These are phyloP conservation scores for Harpagifer antarcticus DNA, from an alignment of 2,797 vertebrate genomes.

Conservation along the genomic window DNA sequence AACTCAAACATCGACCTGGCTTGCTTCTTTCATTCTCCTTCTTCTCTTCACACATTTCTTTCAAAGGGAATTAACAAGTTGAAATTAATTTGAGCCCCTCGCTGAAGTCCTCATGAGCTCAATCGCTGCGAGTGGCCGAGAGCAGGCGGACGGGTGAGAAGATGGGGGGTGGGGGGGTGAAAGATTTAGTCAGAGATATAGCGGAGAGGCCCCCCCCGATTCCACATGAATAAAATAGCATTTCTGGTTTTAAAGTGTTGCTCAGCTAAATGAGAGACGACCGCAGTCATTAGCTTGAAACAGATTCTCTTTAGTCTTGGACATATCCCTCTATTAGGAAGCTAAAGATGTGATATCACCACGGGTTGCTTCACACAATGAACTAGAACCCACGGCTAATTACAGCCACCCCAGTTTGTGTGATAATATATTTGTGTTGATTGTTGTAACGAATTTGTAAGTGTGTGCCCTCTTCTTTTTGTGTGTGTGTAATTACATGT, in stretches of 20 bases:
- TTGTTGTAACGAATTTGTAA: constrained; percentile 18
- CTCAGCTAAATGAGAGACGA: constrained; percentile 53
- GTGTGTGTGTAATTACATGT: constrained; percentile 13
- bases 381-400: constrained; percentile 23
- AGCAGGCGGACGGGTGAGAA: background rate
- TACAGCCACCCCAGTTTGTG: background rate
- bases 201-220: constrained; percentile 40
- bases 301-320: constrained; percentile 60
- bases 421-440: constrained; percentile 12
- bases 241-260: constrained; percentile 39
- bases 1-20: constrained; percentile 73
- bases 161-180: constrained; percentile 1
- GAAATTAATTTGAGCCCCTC: constrained; percentile 78
- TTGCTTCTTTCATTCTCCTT: constrained; percentile 67
- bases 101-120: constrained; percentile 49
- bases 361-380: constrained; percentile 28
- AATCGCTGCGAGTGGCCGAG: constrained; percentile 38
- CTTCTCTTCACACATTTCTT: constrained; percentile 52
- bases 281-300: constrained; percentile 34
- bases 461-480: background rate
- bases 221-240: constrained; percentile 68
- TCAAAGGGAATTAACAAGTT: constrained; percentile 82
- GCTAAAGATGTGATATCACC: constrained; percentile 19
- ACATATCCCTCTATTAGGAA: constrained; percentile 53
- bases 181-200: constrained; percentile 13